phyloP scores from a whole-genome alignment of 2,888 invertebrate species.

The Drosophila parthenogenetica region DNA sequence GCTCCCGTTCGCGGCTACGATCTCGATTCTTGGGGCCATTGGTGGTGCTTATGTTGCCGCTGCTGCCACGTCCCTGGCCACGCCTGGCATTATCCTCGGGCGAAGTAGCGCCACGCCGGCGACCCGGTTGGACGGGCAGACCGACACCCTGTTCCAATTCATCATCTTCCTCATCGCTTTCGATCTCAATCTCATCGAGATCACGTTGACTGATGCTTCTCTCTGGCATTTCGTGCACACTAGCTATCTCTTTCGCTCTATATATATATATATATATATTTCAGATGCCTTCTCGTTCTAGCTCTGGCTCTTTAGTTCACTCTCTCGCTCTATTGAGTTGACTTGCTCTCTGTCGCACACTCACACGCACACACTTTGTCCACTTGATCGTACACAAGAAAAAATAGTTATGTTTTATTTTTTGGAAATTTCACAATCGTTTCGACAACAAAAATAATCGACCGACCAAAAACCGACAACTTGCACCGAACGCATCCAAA shows the following conservation, averaged over 20 bases:
- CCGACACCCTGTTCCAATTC: slow-evolving; percentile 82
- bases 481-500: slow-evolving; percentile 78
- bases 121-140: slow-evolving; percentile 66
- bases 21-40: slow-evolving; percentile 34
- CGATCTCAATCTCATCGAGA: slow-evolving; percentile 80
- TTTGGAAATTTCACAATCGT: neutral
- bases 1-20: slow-evolving; percentile 51
- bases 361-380: slow-evolving; percentile 3
- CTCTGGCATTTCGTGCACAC: slow-evolving; percentile 71
- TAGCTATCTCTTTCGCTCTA: neutral
- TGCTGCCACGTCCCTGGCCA: slow-evolving; percentile 18
- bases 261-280: neutral
- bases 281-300: neutral
- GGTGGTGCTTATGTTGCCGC: slow-evolving; percentile 12
- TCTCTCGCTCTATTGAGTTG: neutral
- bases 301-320: neutral
- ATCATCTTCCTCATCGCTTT: slow-evolving; percentile 83
- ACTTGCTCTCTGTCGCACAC: neutral
- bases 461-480: slow-evolving; percentile 15
- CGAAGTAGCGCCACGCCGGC: slow-evolving; percentile 46
- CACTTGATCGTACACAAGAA: slow-evolving; percentile 37
- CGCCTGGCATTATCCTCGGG: slow-evolving; percentile 19
- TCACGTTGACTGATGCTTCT: slow-evolving; percentile 71
- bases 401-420: no score
- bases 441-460: neutral